phyloP scores from a whole-genome alignment of 2,888 invertebrate genomes.

The Nowickia ferox region DNA sequence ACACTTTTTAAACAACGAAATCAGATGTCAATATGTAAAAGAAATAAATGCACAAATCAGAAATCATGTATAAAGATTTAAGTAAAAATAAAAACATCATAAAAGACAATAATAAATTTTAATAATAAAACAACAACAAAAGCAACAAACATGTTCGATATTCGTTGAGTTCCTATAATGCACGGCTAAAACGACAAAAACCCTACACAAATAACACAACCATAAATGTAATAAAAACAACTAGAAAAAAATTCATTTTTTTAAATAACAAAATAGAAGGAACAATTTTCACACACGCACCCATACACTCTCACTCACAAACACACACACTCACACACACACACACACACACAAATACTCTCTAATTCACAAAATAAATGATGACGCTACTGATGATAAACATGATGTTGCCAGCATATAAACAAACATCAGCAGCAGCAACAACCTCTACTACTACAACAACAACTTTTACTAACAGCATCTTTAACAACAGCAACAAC shows the following conservation, averaged over 20 bases:
- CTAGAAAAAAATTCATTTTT: conserved; percentile 17
- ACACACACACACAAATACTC: neutral
- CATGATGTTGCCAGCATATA: conserved; percentile 58
- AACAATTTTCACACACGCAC: conserved; percentile 10
- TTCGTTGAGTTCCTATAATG: conserved; percentile 69
- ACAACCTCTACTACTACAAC: neutral
- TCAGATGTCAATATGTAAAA: conserved; percentile 8
- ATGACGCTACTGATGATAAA: conserved; percentile 42
- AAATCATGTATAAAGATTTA: conserved; percentile 28
- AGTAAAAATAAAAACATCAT: conserved; percentile 31
- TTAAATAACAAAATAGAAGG: conserved; percentile 38
- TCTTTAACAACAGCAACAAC: conserved; percentile 23
- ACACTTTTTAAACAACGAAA: conserved; percentile 25
- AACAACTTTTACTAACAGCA: conserved; percentile 32
- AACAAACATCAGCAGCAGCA: conserved; percentile 45
- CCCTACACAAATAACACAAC: conserved; percentile 8
- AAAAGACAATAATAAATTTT: conserved; percentile 54
- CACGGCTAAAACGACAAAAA: conserved; percentile 59
- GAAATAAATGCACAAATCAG: conserved; percentile 53
- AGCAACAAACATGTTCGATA: conserved; percentile 67
- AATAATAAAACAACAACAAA: conserved; percentile 40
- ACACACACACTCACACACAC: neutral
- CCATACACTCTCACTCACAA: neutral
- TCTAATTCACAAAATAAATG: conserved; percentile 11
- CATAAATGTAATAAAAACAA: conserved; percentile 13